Evolutionary conservation across 2,113 vertebrate species (phyloP).

Genomic region (Perognathus longimembris): DNA sequence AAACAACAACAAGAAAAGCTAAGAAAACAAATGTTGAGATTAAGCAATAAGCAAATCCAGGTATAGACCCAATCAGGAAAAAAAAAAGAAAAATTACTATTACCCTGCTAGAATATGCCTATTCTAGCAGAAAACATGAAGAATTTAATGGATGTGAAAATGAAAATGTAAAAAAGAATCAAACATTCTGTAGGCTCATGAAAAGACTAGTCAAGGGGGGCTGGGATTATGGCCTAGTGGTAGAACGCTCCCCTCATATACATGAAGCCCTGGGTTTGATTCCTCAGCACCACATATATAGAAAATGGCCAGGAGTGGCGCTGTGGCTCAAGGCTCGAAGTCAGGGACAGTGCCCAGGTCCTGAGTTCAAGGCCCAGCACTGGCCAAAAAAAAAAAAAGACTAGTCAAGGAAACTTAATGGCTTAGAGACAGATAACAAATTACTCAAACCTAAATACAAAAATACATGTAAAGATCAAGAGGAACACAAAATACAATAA

Average conservation of each 20-base stretch:
- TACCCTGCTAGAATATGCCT: background rate
- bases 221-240: no score
- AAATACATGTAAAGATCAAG: background rate
- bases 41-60: background rate
- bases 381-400: no score
- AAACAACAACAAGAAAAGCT: background rate
- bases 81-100: background rate
- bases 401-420: background rate
- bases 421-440: background rate
- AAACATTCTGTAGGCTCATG: background rate
- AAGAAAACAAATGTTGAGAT: background rate
- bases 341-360: no score
- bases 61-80: background rate
- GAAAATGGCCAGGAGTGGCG: no score
- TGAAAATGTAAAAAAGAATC: background rate
- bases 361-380: no score
- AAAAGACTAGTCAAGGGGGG: no score
- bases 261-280: no score
- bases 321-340: no score
- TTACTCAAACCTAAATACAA: background rate
- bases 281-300: no score
- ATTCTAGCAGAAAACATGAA: background rate
- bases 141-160: background rate
- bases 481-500: background rate
- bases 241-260: no score